phyloP scores from a whole-genome alignment of 64 coral and sea anemone species.

The Montipora capricornis region DNA sequence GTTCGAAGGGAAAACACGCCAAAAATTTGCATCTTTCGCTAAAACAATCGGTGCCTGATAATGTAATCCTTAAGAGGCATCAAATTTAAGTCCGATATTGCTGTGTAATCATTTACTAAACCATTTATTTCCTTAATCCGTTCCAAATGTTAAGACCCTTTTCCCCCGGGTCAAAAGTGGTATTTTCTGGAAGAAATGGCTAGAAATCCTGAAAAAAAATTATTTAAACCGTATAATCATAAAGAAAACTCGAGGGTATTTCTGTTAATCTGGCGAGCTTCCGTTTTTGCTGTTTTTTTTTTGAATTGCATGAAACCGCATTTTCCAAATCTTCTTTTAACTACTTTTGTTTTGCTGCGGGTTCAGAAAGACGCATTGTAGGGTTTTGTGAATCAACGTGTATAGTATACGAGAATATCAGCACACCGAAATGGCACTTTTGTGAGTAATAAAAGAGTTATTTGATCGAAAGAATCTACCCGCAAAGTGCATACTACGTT shows the following conservation, averaged over 20 bases:
- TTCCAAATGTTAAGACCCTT: background rate
- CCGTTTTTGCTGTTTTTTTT: background rate
- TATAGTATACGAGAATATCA: no score
- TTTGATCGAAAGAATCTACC: no score
- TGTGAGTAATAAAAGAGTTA: no score
- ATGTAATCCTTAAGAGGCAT: background rate
- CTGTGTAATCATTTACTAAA: slow-evolving; percentile 15
- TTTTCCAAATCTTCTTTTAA: no score
- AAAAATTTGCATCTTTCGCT: background rate
- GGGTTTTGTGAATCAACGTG: no score
- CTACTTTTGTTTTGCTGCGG: no score
- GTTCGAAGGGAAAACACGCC: background rate
- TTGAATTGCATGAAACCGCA: no score
- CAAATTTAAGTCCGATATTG: background rate
- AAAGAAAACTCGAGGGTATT: background rate
- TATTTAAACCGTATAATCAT: background rate
- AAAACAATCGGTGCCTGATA: background rate
- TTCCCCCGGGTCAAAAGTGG: background rate
- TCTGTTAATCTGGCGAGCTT: background rate
- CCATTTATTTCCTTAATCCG: background rate
- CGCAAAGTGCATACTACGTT: no score
- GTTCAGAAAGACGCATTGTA: no score
- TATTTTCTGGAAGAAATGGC: background rate
- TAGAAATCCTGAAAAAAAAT: background rate
- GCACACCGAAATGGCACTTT: no score